phyloP scores from a whole-genome alignment of 1,140 invertebrate genomes.

The Drosophila tristis region DNA sequence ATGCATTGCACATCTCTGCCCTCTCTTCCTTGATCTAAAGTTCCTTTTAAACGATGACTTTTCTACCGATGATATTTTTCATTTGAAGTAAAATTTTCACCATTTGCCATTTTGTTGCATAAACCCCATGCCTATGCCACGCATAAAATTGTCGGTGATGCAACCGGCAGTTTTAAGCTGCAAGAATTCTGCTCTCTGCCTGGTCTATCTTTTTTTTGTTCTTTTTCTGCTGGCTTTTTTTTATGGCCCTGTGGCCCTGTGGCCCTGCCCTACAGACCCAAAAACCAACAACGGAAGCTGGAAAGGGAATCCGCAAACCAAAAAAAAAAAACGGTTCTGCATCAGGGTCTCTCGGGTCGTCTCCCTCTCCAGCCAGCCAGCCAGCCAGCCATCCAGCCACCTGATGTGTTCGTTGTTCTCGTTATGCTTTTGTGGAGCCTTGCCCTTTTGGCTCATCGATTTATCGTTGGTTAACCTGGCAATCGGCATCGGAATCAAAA shows the following conservation, averaged over 20 bases:
- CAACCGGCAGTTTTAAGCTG: no score
- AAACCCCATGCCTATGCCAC: no score
- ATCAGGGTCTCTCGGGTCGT: no score
- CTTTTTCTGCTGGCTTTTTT: no score
- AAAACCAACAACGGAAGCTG: conserved; percentile 7
- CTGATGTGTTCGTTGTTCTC: not conserved
- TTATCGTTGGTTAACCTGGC: conserved; percentile 49
- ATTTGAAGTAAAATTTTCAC: no score
- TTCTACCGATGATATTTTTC: no score
- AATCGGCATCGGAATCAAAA: conserved; percentile 32
- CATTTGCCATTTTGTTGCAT: no score
- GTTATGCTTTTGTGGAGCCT: conserved; percentile 19
- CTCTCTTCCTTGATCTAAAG: no score
- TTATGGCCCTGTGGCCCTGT: not conserved
- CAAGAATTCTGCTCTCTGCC: not conserved
- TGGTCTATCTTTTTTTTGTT: not conserved
- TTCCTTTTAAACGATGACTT: no score
- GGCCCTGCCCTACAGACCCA: conserved; percentile 43
- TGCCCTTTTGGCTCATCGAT: conserved; percentile 62
- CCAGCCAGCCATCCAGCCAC: no score
- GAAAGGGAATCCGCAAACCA: not conserved
- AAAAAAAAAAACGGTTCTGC: not conserved
- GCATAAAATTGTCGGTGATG: no score
- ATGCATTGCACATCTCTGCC: no score
- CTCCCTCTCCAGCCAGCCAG: not conserved